A percentile compares a stretch with the other conserved stretches of the same genome.
Conservation (phyloP, 2,888 invertebrate species). For the Limnephilus marmoratus region DNA sequence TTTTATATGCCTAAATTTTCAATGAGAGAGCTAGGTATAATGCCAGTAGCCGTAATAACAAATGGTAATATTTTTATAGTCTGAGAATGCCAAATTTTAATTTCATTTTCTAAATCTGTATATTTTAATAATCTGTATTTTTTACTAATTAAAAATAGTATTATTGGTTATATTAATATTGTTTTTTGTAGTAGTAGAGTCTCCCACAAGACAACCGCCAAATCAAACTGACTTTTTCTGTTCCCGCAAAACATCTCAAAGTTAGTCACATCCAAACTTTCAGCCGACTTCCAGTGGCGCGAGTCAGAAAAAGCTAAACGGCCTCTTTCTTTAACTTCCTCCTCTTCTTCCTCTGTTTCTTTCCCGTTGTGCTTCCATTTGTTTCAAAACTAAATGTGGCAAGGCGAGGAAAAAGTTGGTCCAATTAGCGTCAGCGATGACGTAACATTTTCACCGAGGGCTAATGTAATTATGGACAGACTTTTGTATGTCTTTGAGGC, state of each 20-base stretch:
- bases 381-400: slow-evolving; percentile 21
- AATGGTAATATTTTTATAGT: no score
- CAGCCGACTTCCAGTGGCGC: neutral
- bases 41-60: no score
- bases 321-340: slow-evolving; percentile 2
- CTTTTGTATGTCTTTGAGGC: neutral
- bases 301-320: slow-evolving; percentile 5
- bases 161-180: no score
- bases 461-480: slow-evolving; percentile 13
- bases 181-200: neutral
- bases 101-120: no score
- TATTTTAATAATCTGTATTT: no score
- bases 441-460: slow-evolving; percentile 8
- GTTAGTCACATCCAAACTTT: neutral
- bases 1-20: no score
- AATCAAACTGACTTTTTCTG: slow-evolving; percentile 12
- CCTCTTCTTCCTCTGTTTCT: neutral
- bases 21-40: no score
- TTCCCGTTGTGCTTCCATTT: slow-evolving; percentile 13
- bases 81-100: no score
- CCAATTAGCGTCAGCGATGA: slow-evolving; percentile 46
- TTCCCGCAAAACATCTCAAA: neutral
- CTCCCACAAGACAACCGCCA: neutral
- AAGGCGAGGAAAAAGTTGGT: slow-evolving; percentile 23
- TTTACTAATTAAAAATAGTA: no score